Evolutionary conservation across 92 coral and sea anemone genomes (phyloP).

Genomic region (Porites cylindrica): DNA sequence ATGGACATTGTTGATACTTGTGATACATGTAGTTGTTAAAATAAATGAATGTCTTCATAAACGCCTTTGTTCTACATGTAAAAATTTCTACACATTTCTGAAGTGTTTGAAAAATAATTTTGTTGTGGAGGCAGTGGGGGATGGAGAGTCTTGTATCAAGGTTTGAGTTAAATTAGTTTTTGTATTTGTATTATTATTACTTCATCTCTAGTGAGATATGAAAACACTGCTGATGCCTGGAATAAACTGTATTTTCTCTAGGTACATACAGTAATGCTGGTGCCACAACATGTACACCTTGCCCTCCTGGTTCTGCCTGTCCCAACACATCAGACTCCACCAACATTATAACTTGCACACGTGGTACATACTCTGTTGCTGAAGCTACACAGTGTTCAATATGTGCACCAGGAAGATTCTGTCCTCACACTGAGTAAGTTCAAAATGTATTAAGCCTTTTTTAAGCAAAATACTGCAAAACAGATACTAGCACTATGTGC

Average conservation of each 20-base stretch:
- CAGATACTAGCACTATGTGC: no score
- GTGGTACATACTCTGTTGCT: constrained; percentile 83
- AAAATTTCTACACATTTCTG: no score
- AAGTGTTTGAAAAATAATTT: no score
- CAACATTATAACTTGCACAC: constrained; percentile 37
- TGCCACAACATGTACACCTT: constrained; percentile 71
- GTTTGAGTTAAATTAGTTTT: no score
- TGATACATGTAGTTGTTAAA: no score
- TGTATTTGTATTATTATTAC: no score
- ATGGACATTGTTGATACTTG: not conserved
- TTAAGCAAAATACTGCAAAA: no score
- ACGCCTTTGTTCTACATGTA: no score
- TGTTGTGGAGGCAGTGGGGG: no score
- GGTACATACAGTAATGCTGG: constrained; percentile 83
- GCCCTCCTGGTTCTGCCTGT: constrained; percentile 89
- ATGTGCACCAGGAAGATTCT: constrained; percentile 72
- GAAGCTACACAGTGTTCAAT: constrained; percentile 48
- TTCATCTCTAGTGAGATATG: no score
- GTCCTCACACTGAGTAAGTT: constrained; percentile 85
- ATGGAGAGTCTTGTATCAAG: no score
- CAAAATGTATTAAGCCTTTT: not conserved
- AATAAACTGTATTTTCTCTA: constrained; percentile 12
- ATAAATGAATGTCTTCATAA: no score
- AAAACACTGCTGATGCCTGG: not conserved
- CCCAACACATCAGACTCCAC: constrained; percentile 78